phyloP scores from a whole-genome alignment of 2,888 invertebrate genomes.

The Conus canariensis region DNA sequence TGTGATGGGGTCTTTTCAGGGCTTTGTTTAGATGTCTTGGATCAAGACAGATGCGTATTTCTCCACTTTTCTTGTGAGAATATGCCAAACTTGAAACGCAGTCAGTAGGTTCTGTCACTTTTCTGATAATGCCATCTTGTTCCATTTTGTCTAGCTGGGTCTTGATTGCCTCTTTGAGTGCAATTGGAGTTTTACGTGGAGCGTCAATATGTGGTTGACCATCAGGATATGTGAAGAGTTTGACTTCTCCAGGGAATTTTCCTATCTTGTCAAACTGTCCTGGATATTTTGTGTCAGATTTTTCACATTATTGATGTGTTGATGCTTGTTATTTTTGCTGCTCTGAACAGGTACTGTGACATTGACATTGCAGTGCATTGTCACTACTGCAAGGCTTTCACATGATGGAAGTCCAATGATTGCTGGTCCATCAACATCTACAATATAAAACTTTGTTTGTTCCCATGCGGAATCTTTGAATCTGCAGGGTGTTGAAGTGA shows the following conservation, averaged over 20 bases:
- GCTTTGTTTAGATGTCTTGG: conserved; percentile 49
- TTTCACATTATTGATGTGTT: too few relatives aligned
- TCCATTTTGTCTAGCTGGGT: conserved; percentile 51
- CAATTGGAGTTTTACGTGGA: conserved; percentile 36
- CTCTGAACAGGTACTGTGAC: background rate
- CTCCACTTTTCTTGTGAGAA: conserved; percentile 29
- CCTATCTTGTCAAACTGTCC: conserved; percentile 46
- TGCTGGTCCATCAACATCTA: conserved; percentile 45
- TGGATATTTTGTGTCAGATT: background rate
- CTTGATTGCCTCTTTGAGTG: conserved; percentile 35
- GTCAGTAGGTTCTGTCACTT: conserved; percentile 51
- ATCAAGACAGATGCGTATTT: conserved; percentile 51
- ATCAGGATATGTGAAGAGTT: background rate
- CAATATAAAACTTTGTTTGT: conserved; percentile 45
- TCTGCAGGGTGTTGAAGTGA: conserved; percentile 9
- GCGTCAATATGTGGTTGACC: conserved; percentile 39
- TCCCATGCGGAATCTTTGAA: conserved; percentile 6
- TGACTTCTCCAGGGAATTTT: conserved; percentile 17
- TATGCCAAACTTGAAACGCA: conserved; percentile 49
- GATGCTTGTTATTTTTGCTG: conserved; percentile 9
- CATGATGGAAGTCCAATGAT: conserved; percentile 46
- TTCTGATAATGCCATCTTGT: conserved; percentile 46
- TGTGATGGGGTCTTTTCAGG: conserved; percentile 48
- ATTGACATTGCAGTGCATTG: conserved; percentile 32
- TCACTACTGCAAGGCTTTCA: conserved; percentile 36